Evolutionary conservation across 2,888 invertebrate species (phyloP), one percentile per base, ranked within the genome.

Genomic region (Magallana nippona): DNA sequence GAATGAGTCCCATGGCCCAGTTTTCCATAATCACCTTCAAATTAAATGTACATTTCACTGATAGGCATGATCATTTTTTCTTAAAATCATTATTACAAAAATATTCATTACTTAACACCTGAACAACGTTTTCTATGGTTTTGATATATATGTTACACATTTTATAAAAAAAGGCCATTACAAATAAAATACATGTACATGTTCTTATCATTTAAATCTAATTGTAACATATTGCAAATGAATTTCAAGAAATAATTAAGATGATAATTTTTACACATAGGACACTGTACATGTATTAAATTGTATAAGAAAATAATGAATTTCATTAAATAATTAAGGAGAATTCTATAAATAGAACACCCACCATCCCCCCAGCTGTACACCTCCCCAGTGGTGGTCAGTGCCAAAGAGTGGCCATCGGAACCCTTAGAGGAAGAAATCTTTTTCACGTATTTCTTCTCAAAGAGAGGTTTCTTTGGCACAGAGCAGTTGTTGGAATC

Each of bases 361-460:
- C 88, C 95, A 82, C 96, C 96, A 93, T 96, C 96, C 77, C 96
- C 96, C 96, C 96, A 96, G 11, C 95, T 95, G 92, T 96, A 96
- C n/a, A 96, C 95, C 90, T 96, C 96, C 1, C 96, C 96, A 88
- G 95, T 95, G 90, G 95, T 95, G 0, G 96, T 95, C 84, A 96
- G 90, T 1, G 96, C 96, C 83, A 96, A 93, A 86, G 95, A 96
- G 91, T 96, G 96, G 0, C 96, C 96, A 92, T 96, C 96, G 0
- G 96, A 95, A 3, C 96, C 96, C 88, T 95, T 95, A 0, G 96
- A 96, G 0, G 96, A 96, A 1, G 96, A 95, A 79, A 96, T 92
- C 89, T 96, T 92, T 87, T 92, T 93, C 56, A 94, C 90, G 55
- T 89, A 85, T 57, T 94, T 94, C 27, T 95, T 94, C 71, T 95